Evolutionary conservation across 2,888 invertebrate genomes (phyloP), one percentile per base, ranked within the genome.

Genomic region (Bugula neritina): DNA sequence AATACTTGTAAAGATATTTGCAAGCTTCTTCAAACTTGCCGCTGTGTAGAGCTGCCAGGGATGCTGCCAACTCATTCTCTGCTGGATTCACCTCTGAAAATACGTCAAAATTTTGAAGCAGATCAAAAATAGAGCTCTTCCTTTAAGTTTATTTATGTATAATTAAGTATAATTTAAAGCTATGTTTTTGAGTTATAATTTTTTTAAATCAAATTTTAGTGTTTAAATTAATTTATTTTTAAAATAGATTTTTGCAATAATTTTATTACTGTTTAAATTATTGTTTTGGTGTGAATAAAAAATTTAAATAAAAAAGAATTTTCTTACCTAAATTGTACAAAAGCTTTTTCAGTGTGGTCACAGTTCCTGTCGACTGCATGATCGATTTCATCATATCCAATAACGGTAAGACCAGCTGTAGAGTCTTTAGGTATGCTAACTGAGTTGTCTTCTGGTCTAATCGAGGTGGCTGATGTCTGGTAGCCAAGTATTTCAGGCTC

Each of bases 51-150:
- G 3, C 3, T 13, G 25, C n/a, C 25, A 55, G n/a, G 55, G 55
- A 5, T 23, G n/a, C 55, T 55, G 55, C 55, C 25, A 55, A n/a
- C n/a, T 55, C 55, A 25, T 55, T 55, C 43, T 43, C 43, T 43
- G 17, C 10, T 43, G 43, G 43, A 17, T 43, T 43, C 43, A 43
- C 5, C 17, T 43, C 43, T 43, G 17, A n/a, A n/a, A n/a, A n/a
- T n/a, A n/a, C n/a, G n/a, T n/a, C n/a, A n/a, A n/a, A n/a, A n/a
- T n/a, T n/a, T n/a, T n/a, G n/a, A n/a, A n/a, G n/a, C n/a, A n/a
- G n/a, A n/a, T n/a, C n/a, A n/a, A n/a, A n/a, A n/a, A n/a, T n/a
- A n/a, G n/a, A n/a, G n/a, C n/a, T n/a, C n/a, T n/a, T n/a, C n/a
- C n/a, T n/a, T n/a, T n/a, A n/a, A n/a, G n/a, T n/a, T n/a, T n/a